Base-by-base conservation (phyloP, 2,113 vertebrate species). In the Zosterops hypoxanthus region DNA sequence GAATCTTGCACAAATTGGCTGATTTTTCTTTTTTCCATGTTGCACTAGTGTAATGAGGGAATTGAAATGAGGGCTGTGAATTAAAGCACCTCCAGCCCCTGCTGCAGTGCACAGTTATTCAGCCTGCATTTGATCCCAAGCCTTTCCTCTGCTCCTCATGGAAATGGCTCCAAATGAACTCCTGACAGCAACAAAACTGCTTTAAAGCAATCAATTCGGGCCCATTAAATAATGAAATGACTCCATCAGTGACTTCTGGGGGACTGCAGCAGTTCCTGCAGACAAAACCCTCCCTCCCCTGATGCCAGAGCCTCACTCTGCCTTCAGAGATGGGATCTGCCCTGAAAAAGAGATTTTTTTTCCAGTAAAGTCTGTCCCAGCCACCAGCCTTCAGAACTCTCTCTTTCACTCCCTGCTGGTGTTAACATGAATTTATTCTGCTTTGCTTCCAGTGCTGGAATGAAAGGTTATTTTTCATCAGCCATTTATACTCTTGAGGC, bases 101-200 rank as follows among this genome's bases (percentile, higher is more conserved):
- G 50, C 28, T 95, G n/a, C 49, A 89, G 53, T 1, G 12, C 19
- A 15, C 56, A 63, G 63, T 61, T 66, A 34, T 24, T 55, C 75
- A 82, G 36, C 1, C 64, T 36, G 8, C 44, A 69, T 42, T 26
- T 41, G 61, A 82, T 49, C 33, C 80, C 16, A 36, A 63, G 39
- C 36, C 71, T 66, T 77, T 68, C 78, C 64, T 59, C 63, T 60
- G 9, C 66, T 73, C 68, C 71, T 93, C 34, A 6, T 59, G 75
- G 73, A 90, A 82, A 88, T 22, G 47, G 50, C 34, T 76, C n/a
- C 68, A 93, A 95, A 86, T 56, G 71, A 88, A 83, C 82, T 92
- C 55, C 82, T 70, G 82, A 93, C 71, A 88, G 85, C 34, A 88
- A 59, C 79, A 64, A 60, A 86, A 73, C 66, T 66, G 68, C 81